These are phyloP conservation scores for Epizoanthus rinbou DNA, from an alignment of 92 coral and sea anemone genomes.

Conservation along the genomic window DNA sequence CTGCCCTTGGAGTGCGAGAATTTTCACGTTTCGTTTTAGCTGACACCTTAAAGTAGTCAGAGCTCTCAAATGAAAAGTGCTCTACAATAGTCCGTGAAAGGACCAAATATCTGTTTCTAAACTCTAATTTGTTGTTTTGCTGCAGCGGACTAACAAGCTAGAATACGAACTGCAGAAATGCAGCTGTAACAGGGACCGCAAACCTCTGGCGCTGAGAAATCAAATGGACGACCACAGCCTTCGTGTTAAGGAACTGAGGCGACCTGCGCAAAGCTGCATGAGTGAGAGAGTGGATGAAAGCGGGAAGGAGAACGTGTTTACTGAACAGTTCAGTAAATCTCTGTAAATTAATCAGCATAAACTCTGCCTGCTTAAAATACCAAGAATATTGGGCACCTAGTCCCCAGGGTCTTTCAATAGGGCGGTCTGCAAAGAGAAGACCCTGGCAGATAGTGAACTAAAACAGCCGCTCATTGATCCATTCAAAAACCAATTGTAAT, in stretches of 20 bases:
- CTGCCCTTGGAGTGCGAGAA: neutral
- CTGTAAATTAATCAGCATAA: no score
- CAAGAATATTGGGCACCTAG: no score
- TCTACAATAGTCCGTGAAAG: neutral
- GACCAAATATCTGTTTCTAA: neutral
- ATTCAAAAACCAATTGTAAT: no score
- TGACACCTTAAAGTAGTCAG: neutral
- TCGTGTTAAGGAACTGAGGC: neutral
- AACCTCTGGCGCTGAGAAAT: conserved; percentile 52
- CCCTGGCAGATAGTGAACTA: no score
- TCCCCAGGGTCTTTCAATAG: no score
- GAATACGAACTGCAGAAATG: conserved; percentile 50
- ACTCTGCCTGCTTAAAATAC: no score
- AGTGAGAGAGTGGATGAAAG: conserved; percentile 31
- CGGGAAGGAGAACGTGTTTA: conserved; percentile 57
- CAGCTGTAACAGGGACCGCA: conserved; percentile 47
- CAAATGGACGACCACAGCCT: conserved; percentile 20
- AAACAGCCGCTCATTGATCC: no score
- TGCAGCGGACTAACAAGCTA: conserved; percentile 55
- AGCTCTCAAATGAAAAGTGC: no score
- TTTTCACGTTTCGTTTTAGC: neutral
- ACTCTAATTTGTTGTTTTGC: neutral
- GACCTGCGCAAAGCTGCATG: conserved; percentile 33
- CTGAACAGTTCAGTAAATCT: neutral
- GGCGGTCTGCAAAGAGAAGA: no score